A percentile compares a stretch with the other conserved stretches of the same genome.
phyloP scores from a whole-genome alignment of 2,888 invertebrate species.

The Tinea semifulvella region DNA sequence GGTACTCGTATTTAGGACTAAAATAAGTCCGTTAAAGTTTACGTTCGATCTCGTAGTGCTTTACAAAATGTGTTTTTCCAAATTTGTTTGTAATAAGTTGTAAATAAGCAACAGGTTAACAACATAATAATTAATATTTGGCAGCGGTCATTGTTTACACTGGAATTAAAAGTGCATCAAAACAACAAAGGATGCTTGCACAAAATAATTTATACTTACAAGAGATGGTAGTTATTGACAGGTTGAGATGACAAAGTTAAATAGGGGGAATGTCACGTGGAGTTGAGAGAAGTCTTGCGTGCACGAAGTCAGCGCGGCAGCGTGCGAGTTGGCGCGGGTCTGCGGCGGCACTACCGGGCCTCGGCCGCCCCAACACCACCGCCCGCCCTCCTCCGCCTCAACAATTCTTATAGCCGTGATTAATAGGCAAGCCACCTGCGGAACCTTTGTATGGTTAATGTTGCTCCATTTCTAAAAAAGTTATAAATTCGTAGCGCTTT shows the following conservation, averaged over 20 bases:
- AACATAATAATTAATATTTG: conserved; percentile 26
- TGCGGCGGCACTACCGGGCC: conserved; percentile 56
- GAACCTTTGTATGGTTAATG: conserved; percentile 53
- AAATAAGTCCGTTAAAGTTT: too few species aligned
- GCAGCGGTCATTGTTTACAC: conserved; percentile 1
- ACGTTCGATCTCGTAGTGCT: too few species aligned
- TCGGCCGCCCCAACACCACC: conserved; percentile 28
- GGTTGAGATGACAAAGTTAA: neutral
- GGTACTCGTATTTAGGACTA: too few species aligned
- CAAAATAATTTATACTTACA: too few species aligned
- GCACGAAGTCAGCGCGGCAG: conserved; percentile 29
- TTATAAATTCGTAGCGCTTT: neutral
- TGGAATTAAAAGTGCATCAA: neutral
- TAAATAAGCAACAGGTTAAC: conserved; percentile 35
- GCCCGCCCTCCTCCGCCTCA: conserved; percentile 25
- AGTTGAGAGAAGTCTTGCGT: neutral
- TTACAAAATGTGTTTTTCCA: too few species aligned
- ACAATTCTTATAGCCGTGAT: conserved; percentile 51
- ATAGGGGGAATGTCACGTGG: neutral
- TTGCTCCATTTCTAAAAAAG: conserved; percentile 20
- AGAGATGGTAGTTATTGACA: neutral
- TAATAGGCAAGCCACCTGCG: conserved; percentile 62
- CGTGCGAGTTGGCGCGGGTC: conserved; percentile 44
- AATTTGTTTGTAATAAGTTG: conserved; percentile 11
- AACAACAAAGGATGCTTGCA: too few species aligned